Base-by-base conservation (phyloP, 2,113 vertebrate genomes). In the Oenanthe melanoleuca region DNA sequence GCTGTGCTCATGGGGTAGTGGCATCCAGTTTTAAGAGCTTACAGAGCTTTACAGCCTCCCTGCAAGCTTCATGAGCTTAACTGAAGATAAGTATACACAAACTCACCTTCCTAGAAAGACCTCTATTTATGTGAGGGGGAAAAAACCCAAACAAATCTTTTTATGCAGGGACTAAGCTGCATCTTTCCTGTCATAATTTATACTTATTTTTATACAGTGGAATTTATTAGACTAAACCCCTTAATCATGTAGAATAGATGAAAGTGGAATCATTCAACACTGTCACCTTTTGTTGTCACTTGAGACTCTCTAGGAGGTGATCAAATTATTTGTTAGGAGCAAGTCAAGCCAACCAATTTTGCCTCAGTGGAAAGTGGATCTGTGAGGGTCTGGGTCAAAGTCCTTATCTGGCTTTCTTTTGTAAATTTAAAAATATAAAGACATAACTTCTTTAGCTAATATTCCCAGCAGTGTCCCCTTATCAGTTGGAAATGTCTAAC, bases 61-160 rank as follows among this genome's bases (percentile, higher is more conserved):
- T 96, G 94, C 90, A 96, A 95, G 95, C 88, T 95, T 96, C 94
- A 56, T 86, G 77, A 93, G 95, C 95, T 97, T 97, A 97, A 97
- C 33, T 84, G 89, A 93, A 97, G 95, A 97, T 97, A 97, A 97
- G 95, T 92, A 94, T 93, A 93, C 72, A 95, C 81, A 96, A 95
- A 96, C 89, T 96, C 85, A 93, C 94, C 95, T 96, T 96, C 38
- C 71, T 31, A 77, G 88, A 89, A 85, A 91, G 95, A 95, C 88
- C 55, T 94, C 83, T 94, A 85, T 96, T 97, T 95, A 91, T 94
- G 34, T 64, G 47, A 86, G 80, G 47, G 28, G 38, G 26, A 57
- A 93, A 93, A 89, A 92, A 44, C 16, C 67, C 78, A 91, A 93
- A 92, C 45, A 87, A 85, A 90, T 95, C 93, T 94, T 86, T 94